A percentile compares a stretch with the other conserved stretches of the same genome.
Conservation (phyloP, 2,113 vertebrate genomes). For the Menidia beryllina region DNA sequence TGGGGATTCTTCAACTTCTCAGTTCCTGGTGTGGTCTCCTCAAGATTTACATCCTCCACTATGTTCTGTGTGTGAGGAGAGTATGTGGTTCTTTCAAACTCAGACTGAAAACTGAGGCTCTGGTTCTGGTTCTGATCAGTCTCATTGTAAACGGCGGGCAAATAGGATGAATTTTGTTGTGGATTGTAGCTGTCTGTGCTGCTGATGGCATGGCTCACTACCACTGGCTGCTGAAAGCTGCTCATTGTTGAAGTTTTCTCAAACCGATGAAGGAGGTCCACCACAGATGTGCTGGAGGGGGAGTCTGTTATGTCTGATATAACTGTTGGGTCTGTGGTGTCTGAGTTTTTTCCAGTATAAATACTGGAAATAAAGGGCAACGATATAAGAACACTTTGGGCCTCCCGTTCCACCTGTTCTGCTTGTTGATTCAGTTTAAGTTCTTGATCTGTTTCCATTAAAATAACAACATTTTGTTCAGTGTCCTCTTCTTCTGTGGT, state of each 20-base stretch:
- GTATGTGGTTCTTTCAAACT: constrained; percentile 47
- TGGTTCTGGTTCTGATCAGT: constrained; percentile 35
- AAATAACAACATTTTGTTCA: constrained; percentile 83
- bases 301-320: constrained; percentile 36
- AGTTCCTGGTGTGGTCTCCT: constrained; percentile 13
- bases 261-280: constrained; percentile 11
- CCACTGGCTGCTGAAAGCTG: constrained; percentile 24
- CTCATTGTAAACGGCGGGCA: constrained; percentile 24
- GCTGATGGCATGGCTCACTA: constrained; percentile 27
- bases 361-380: constrained; percentile 63
- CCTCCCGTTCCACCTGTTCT: constrained; percentile 84
- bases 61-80: constrained; percentile 41
- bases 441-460: constrained; percentile 86
- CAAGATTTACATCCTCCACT: constrained; percentile 18
- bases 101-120: constrained; percentile 57
- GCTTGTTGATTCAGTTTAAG: constrained; percentile 78
- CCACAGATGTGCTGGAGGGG: constrained; percentile 6
- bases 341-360: constrained; percentile 30
- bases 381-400: constrained; percentile 89
- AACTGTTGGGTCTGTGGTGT: constrained; percentile 25
- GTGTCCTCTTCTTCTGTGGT: constrained; percentile 77
- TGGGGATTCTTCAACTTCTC: constrained; percentile 28
- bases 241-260: constrained; percentile 42
- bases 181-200: constrained; percentile 25
- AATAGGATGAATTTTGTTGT: constrained; percentile 22